A percentile compares a stretch with the other conserved stretches of the same genome.
Evolutionary conservation across 2,113 vertebrate species (phyloP).

Genomic region (Glaucomys volans): DNA sequence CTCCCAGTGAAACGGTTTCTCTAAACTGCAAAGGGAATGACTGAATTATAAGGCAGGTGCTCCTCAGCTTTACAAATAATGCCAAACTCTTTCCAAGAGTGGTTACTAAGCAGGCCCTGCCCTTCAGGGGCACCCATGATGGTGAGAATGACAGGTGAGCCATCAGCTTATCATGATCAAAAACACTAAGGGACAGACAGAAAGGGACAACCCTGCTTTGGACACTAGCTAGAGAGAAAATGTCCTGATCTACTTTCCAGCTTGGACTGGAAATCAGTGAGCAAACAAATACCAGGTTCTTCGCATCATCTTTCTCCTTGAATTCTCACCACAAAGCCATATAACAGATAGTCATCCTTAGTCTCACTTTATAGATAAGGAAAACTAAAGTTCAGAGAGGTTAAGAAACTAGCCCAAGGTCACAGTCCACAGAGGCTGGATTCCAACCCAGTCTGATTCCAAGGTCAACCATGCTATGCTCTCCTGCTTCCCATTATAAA

Average conservation of each 20-base stretch:
- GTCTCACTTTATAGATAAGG: neutral
- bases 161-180: neutral
- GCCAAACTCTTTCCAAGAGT: neutral
- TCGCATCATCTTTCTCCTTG: neutral
- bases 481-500: neutral
- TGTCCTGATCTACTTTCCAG: neutral
- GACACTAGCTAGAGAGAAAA: neutral
- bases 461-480: neutral
- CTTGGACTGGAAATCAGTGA: neutral
- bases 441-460: neutral
- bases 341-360: neutral
- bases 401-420: neutral
- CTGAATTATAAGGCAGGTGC: neutral
- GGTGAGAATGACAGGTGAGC: neutral
- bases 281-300: neutral
- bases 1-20: neutral
- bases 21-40: neutral
- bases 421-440: neutral
- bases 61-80: neutral
- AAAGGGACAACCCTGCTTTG: neutral
- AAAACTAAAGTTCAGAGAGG: slow-evolving; percentile 52
- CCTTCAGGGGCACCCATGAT: neutral
- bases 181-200: neutral
- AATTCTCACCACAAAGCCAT: neutral
- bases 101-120: neutral